These are phyloP conservation scores for Micromesistius poutassou DNA, from an alignment of 2,797 vertebrate species.

Conservation along the genomic window DNA sequence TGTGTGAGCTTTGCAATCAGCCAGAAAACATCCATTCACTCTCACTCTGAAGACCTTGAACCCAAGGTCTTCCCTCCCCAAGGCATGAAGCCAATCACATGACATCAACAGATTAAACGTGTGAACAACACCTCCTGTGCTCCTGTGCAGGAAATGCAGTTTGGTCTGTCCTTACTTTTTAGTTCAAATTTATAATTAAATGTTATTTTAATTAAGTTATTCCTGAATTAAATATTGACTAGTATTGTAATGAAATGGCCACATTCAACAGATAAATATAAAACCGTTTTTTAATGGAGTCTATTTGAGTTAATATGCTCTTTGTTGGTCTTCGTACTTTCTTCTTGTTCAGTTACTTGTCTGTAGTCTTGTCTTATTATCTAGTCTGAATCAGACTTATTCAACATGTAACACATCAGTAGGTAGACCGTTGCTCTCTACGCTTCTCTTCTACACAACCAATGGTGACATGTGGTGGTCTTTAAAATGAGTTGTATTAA, in stretches of 20 bases:
- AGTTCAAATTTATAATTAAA: neutral
- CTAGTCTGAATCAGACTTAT: neutral
- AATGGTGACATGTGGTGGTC: neutral
- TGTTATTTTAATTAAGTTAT: neutral
- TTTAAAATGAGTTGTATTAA: neutral
- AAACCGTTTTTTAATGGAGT: neutral
- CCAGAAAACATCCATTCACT: constrained; percentile 13
- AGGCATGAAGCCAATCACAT: constrained; percentile 23
- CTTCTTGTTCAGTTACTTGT: neutral
- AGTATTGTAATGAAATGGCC: neutral
- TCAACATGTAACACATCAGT: neutral
- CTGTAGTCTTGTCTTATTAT: neutral
- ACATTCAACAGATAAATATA: neutral
- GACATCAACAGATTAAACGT: constrained; percentile 30
- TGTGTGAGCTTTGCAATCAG: constrained; percentile 11
- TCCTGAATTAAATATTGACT: neutral
- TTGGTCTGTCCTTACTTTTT: constrained; percentile 7
- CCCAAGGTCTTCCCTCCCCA: too few relatives aligned
- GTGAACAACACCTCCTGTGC: constrained; percentile 31
- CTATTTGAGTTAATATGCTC: neutral
- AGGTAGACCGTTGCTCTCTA: neutral
- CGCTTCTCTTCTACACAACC: neutral
- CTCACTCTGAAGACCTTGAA: too few relatives aligned
- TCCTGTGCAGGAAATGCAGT: constrained; percentile 20
- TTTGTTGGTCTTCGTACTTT: neutral